A percentile compares a stretch with the other conserved stretches of the same genome.
These are phyloP conservation scores for Isurus oxyrinchus DNA, from an alignment of 2,113 vertebrate species.

Conservation along the genomic window DNA sequence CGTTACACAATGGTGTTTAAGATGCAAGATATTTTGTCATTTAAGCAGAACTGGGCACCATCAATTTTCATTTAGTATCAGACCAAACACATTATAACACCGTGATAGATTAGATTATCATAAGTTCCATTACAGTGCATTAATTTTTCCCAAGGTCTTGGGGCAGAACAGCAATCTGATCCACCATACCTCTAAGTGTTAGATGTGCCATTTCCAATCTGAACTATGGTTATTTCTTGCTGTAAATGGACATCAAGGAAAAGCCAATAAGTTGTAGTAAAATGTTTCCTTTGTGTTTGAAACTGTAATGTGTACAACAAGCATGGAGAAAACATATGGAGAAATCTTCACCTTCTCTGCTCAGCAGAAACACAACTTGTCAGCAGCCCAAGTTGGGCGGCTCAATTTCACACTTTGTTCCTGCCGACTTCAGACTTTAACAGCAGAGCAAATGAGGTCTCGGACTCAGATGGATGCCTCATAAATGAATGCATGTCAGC, in stretches of 20 bases:
- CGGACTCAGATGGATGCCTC: not conserved
- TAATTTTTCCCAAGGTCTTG: not conserved
- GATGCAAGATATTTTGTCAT: constrained; percentile 18
- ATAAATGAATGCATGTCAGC: not conserved
- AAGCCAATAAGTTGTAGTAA: not conserved
- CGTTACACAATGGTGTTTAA: not conserved
- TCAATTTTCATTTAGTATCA: constrained; percentile 10
- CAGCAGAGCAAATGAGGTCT: not conserved
- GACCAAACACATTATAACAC: not conserved
- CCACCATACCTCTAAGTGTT: not conserved
- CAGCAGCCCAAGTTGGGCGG: not conserved
- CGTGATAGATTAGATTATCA: not conserved
- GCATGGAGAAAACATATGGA: not conserved
- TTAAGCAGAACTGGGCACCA: not conserved
- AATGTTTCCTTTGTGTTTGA: not conserved
- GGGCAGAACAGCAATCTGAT: not conserved
- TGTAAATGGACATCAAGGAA: not conserved
- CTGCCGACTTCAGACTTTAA: not conserved
- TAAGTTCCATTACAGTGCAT: not conserved
- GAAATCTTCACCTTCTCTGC: not conserved
- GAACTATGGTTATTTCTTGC: not conserved
- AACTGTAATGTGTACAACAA: not conserved
- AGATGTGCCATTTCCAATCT: not conserved
- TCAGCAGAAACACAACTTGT: not conserved
- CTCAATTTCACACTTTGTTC: not conserved